Percentiles rank a stretch among this genome's conserved stretches.
These are phyloP conservation scores for Leptodactylus fuscus DNA, from an alignment of 2,113 vertebrate genomes.

Conservation along the genomic window DNA sequence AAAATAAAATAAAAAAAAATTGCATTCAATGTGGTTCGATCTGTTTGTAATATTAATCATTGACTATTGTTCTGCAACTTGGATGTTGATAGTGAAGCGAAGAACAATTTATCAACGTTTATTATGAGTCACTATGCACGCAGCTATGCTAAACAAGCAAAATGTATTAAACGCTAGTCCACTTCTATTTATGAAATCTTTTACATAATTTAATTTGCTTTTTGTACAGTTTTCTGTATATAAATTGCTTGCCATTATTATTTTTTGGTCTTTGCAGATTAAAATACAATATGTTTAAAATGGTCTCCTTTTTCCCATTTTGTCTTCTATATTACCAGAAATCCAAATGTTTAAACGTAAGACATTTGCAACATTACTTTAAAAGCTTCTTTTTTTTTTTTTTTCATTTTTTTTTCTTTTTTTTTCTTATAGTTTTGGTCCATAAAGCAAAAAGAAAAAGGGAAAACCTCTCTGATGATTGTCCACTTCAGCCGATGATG, in stretches of 20 bases:
- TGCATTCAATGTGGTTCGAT: conserved; percentile 88
- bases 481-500: conserved; percentile 9
- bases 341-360: conserved; percentile 61
- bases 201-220: conserved; percentile 99
- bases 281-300: conserved; percentile 99
- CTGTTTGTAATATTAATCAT: conserved; percentile 97
- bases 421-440: too few species aligned
- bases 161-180: conserved; percentile 98
- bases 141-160: conserved; percentile 99
- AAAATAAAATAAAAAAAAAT: conserved; percentile 80
- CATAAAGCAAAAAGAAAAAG: not conserved
- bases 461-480: conserved; percentile 38
- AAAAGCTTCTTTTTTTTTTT: conserved; percentile 21
- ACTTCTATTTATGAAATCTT: conserved; percentile 99
- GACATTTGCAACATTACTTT: conserved; percentile 50
- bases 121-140: conserved; percentile 99
- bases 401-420: too few species aligned
- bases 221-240: conserved; percentile 99
- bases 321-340: conserved; percentile 67
- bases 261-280: conserved; percentile 99
- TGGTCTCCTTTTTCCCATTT: conserved; percentile 71
- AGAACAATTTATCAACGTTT: conserved; percentile 97
- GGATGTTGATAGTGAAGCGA: conserved; percentile 98
- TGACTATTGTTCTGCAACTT: conserved; percentile 98
- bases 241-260: conserved; percentile 95